Percentiles rank a stretch among this genome's conserved stretches.
Evolutionary conservation across 2,113 vertebrate species (phyloP).

Genomic region (Salvator merianae): DNA sequence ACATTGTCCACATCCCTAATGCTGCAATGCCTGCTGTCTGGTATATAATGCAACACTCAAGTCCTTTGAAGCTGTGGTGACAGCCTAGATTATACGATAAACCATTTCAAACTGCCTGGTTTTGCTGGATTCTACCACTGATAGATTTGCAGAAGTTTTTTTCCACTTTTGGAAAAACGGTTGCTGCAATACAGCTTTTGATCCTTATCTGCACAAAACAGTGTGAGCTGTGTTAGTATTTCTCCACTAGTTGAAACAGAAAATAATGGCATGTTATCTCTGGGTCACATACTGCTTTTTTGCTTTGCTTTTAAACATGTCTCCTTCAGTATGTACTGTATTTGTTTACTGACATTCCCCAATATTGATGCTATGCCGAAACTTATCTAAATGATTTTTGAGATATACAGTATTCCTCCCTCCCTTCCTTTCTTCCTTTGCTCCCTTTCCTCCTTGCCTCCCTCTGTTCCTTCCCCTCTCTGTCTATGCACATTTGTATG

Average conservation of each 20-base stretch:
- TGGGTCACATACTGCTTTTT: constrained; percentile 39
- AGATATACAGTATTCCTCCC: neutral
- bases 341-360: constrained; percentile 22
- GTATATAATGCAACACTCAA: neutral
- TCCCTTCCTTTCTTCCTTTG: too few species aligned
- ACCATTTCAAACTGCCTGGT: neutral
- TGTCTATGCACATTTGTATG: neutral
- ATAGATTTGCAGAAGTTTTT: neutral
- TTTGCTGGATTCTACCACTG: neutral
- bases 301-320: constrained; percentile 24
- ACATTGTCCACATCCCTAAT: neutral
- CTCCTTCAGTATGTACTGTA: constrained; percentile 28
- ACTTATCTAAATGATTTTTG: neutral
- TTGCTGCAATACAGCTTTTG: constrained; percentile 8
- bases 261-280: constrained; percentile 24
- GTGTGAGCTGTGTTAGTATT: constrained; percentile 39
- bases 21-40: neutral
- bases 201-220: constrained; percentile 7
- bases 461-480: too few species aligned
- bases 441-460: neutral
- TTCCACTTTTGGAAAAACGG: neutral
- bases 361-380: constrained; percentile 14
- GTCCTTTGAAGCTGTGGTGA: neutral
- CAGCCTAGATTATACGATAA: neutral
- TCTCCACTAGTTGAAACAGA: constrained; percentile 45